Evolutionary conservation across 1,140 invertebrate genomes (phyloP).

Genomic region (Cyclargus thomasi): DNA sequence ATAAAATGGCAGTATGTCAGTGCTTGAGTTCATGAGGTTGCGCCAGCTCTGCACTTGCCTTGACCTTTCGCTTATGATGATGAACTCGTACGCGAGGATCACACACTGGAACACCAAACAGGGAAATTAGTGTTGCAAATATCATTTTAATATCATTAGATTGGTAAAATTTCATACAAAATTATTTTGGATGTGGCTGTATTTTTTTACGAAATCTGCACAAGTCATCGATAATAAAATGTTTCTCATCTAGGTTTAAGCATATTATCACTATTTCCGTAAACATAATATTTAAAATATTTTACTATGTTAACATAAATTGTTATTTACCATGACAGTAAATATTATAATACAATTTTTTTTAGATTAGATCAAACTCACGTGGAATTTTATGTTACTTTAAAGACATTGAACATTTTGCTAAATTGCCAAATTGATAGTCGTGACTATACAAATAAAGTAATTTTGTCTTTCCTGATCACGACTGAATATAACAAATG

Average conservation of each 20-base stretch:
- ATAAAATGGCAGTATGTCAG: constrained; percentile 33
- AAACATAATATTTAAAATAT: too few species aligned
- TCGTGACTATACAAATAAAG: not conserved
- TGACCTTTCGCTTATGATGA: constrained; percentile 31
- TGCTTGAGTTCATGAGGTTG: constrained; percentile 42
- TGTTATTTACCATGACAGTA: not conserved
- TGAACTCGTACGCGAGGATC: constrained; percentile 52
- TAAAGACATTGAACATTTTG: too few species aligned
- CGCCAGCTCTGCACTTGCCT: constrained; percentile 39
- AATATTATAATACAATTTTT: not conserved
- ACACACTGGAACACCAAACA: constrained; percentile 45
- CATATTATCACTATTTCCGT: too few species aligned
- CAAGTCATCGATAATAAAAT: too few species aligned
- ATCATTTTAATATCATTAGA: not conserved
- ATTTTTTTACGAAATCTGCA: too few species aligned
- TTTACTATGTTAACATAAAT: too few species aligned
- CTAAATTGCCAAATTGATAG: not conserved
- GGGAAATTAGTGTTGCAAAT: not conserved
- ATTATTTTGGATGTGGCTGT: too few species aligned
- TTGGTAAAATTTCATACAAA: too few species aligned
- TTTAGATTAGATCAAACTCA: not conserved
- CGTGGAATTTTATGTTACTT: not conserved
- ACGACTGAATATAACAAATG: not conserved
- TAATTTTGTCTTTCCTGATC: not conserved
- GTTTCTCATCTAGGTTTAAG: too few species aligned